A percentile compares a stretch with the other conserved stretches of the same genome.
Evolutionary conservation across 2,797 vertebrate genomes (phyloP).

Genomic region (Hippoglossus hippoglossus): DNA sequence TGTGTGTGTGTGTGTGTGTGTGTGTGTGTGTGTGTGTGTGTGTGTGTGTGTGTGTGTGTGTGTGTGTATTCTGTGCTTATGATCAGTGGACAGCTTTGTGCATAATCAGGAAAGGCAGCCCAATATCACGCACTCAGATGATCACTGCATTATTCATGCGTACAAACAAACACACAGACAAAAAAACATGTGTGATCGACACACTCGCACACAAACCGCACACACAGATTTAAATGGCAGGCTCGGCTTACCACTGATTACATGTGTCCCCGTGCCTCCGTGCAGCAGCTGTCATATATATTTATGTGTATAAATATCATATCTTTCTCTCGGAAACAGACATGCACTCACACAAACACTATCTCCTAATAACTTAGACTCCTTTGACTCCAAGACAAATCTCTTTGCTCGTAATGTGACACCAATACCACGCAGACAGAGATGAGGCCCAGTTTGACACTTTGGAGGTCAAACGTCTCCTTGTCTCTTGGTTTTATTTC

Average conservation of each 20-base stretch:
- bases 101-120: conserved; percentile 72
- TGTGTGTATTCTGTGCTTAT: conserved; percentile 60
- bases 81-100: conserved; percentile 72
- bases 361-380: not conserved
- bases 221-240: conserved; percentile 39
- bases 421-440: conserved; percentile 4
- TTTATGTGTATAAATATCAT: conserved; percentile 9
- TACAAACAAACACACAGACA: conserved; percentile 21
- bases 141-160: conserved; percentile 70
- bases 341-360: conserved; percentile 5
- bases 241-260: conserved; percentile 23
- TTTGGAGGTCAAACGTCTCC: conserved; percentile 37
- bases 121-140: conserved; percentile 66
- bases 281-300: conserved; percentile 27
- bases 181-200: conserved; percentile 15
- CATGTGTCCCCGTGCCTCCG: conserved; percentile 3
- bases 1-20: conserved; percentile 34
- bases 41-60: conserved; percentile 40
- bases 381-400: conserved; percentile 29
- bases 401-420: conserved; percentile 31
- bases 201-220: conserved; percentile 21
- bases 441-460: conserved; percentile 3
- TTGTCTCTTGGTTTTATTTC: conserved; percentile 18
- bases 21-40: conserved; percentile 34
- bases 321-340: not conserved